Evolutionary conservation across 1,140 invertebrate species (phyloP).

Genomic region (Cydia pomonella): DNA sequence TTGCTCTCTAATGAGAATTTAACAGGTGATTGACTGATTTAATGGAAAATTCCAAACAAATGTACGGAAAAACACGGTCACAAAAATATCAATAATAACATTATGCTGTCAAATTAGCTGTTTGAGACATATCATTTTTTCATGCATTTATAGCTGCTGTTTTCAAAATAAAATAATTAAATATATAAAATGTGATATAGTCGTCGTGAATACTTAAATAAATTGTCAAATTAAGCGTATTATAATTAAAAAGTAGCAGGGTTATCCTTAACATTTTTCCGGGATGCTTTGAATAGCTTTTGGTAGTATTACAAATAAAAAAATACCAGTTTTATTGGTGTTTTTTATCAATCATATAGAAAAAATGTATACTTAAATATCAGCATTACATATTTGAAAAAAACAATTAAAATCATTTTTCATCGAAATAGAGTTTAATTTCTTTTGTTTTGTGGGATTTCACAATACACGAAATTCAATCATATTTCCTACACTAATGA

Average conservation of each 20-base stretch:
- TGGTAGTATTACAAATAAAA: not conserved
- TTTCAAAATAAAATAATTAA: no score
- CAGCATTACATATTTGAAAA: no score
- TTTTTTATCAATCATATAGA: not conserved
- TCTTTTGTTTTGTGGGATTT: no score
- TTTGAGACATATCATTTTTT: not conserved
- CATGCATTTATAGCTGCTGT: not conserved
- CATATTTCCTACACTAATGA: no score
- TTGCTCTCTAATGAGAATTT: not conserved
- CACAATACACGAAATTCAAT: no score
- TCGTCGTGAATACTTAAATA: no score
- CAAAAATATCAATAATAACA: constrained; percentile 10
- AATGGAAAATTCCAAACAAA: not conserved
- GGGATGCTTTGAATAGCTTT: not conserved
- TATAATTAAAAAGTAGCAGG: no score
- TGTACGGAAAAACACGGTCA: not conserved
- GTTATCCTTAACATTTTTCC: not conserved
- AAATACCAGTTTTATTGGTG: not conserved
- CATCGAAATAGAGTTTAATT: no score
- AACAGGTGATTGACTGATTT: not conserved
- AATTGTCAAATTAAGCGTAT: no score
- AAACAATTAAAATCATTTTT: no score
- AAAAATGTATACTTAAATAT: no score
- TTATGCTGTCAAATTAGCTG: constrained; percentile 1
- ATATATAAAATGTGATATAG: no score